Base-by-base conservation (phyloP, 2,888 invertebrate species). In the Macrophya annulata region DNA sequence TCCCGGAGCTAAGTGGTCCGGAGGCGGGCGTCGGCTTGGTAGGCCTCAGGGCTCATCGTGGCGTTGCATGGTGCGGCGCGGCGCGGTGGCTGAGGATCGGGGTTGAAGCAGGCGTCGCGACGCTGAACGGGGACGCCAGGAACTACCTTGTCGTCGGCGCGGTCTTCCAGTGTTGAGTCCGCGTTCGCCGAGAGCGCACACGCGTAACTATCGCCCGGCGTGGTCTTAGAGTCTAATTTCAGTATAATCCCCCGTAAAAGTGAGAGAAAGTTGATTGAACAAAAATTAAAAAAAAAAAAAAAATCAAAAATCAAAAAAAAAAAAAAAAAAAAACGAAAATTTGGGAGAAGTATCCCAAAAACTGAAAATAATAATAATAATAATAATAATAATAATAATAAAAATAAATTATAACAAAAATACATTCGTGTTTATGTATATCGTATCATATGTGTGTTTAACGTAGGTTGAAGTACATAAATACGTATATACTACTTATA, bases 151-250 rank as follows among this genome's bases (percentile, higher is more conserved):
- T 65, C 65, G 71, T 37, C 84, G 74, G 79, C 71, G 65, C 85
- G 31, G 82, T 68, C 12, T 48, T 91, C 90, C 93, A 93, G 93
- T 93, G 90, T 91, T 90, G 92, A 91, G 91, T 89, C 91, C 93
- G 93, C 93, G 92, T 92, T 90, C 92, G 92, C 90, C 89, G 92
- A 90, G 93, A 93, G 91, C 90, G 92, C 92, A 93, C 92, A 92
- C 90, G 91, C 90, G 88, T 87, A 87, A 87, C 86, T 55, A 72
- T 72, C 59, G 62, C 40, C 21, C 59, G 17, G 84, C 51, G 40
- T 43, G 81, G 55, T 59, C 43, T 21, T 25, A 31, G 31, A 55
- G 59, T 74, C 21, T 21, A 21, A 37, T 43, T 62, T 62, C 40
- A 40, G 62, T 81, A 43, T 51, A 4, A 37, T 37, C 37, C 68